Evolutionary conservation across 2,888 invertebrate genomes (phyloP), one percentile per base, ranked within the genome.

Genomic region (Apocheima hispidaria): DNA sequence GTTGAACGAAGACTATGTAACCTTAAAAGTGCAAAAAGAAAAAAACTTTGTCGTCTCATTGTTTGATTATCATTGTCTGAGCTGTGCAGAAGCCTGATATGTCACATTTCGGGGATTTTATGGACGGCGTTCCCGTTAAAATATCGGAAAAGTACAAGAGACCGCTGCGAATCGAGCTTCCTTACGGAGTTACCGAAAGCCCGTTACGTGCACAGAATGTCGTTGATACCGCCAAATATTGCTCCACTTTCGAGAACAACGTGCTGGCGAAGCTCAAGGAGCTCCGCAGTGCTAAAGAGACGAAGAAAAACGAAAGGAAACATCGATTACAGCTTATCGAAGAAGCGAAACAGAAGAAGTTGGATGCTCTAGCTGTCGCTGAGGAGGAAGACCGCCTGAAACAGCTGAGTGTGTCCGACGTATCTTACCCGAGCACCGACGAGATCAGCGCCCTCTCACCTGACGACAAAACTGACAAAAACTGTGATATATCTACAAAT

Each of bases 101-200:
- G 92, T 91, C 91, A 83, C 92, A 90, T 83, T 91, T 90, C 70
- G 85, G 86, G 30, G 93, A 94, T 79, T 96, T 94, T 79, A 96
- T 97, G 95, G 97, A 97, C 88, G 96, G 96, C 71, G 95, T 98
- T 73, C 96, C 96, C 78, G 97, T 98, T 63, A 97, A 97, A 93
- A 97, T 98, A 86, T 96, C 96, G 48, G 97, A 98, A 87, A 96
- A 95, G 76, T 98, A 96, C 82, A 96, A 97, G 83, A 96, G 97
- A 69, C 97, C 97, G 21, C 95, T 95, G 57, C 75, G 80, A 69
- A 86, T 89, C 49, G 95, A 93, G 64, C 87, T 95, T 65, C 95
- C 94, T 53, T 86, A 88, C 72, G 83, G 81, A 71, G 83, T 90
- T 21, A 76, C 70, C 40, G 92, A 90, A 66, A 83, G 83, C 66